Base-by-base conservation (phyloP, 2,888 invertebrate genomes). In the Xestia ashworthii region DNA sequence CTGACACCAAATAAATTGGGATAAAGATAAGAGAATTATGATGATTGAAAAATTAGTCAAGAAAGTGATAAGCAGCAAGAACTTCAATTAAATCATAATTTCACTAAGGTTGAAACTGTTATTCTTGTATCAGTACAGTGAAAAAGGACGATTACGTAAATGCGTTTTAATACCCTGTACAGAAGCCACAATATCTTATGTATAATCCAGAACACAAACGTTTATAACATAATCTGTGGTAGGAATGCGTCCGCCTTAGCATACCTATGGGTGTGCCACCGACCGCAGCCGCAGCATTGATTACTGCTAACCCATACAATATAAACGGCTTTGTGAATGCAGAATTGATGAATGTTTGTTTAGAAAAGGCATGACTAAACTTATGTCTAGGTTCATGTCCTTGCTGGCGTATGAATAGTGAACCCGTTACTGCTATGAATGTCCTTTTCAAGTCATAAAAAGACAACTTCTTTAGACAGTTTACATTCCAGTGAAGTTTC, bases 261-360 rank as follows among this genome's bases (percentile, higher is more conserved):
- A 58, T 67, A 48, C 38, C 32, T 65, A 62, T n/a, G 8, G 81
- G 53, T 74, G 9, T 1, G 41, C 70, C 73, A 41, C 66, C 22
- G 48, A 85, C 76, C 76, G 53, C 76, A 76, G 71, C 85, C 76
- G 41, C 85, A 71, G 71, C 58, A 71, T 76, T 67, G 46, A 81
- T 71, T 76, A 81, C 62, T 71, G 77, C 14, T 58, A 62, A 41
- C 46, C 25, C 41, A 6, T 55, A 16, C 41, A 76, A 22, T 72
- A 60, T 14, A 71, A n/a, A 71, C 32, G 32, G 65, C 55, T 53
- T 64, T 60, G 60, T 25, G n/a, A 53, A 58, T 19, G 22, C 11
- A 12, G 19, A 58, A 72, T 55, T 9, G 5, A 32, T 44, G 1
- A 8, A n/a, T 32, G 5, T 53, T 5, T 32, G 32, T 41, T 38